Percentiles rank a stretch among this genome's conserved stretches.
Evolutionary conservation across 2,797 vertebrate genomes (phyloP).

Genomic region (Sternarchorhynchus goeldii): DNA sequence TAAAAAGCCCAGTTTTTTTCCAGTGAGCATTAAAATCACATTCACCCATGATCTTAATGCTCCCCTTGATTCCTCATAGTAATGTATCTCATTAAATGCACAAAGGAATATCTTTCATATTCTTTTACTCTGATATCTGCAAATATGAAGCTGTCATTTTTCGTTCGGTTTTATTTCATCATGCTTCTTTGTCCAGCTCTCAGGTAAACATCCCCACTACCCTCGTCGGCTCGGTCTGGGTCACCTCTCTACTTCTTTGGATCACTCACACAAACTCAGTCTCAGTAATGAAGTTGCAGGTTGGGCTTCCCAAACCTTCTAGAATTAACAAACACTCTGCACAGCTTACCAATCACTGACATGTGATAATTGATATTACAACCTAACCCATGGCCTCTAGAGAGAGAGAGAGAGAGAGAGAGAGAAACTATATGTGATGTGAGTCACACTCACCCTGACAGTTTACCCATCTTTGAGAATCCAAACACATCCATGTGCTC

Average conservation of each 20-base stretch:
- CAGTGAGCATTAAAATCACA: too few species aligned
- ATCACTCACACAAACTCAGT: not conserved
- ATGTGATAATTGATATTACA: not conserved
- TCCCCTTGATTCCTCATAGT: too few species aligned
- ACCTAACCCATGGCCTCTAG: not conserved
- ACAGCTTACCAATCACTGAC: not conserved
- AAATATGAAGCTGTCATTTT: too few species aligned
- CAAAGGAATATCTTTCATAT: too few species aligned
- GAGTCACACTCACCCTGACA: slow-evolving; percentile 84
- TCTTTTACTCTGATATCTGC: too few species aligned
- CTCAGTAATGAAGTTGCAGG: slow-evolving; percentile 15
- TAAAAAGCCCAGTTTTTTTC: not conserved
- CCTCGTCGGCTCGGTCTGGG: not conserved
- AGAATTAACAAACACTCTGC: slow-evolving; percentile 4
- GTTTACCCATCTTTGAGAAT: slow-evolving; percentile 94
- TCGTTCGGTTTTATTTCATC: not conserved
- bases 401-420: not conserved
- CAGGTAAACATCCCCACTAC: not conserved
- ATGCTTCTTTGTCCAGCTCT: not conserved
- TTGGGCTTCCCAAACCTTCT: slow-evolving; percentile 18
- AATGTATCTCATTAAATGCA: too few species aligned
- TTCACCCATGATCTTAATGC: too few species aligned
- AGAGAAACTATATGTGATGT: not conserved
- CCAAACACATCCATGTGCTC: slow-evolving; percentile 89
- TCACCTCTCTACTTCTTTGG: slow-evolving; percentile 11